Base-by-base conservation (phyloP, 2,797 vertebrate species). In the Pipistrellus pygmaeus region DNA sequence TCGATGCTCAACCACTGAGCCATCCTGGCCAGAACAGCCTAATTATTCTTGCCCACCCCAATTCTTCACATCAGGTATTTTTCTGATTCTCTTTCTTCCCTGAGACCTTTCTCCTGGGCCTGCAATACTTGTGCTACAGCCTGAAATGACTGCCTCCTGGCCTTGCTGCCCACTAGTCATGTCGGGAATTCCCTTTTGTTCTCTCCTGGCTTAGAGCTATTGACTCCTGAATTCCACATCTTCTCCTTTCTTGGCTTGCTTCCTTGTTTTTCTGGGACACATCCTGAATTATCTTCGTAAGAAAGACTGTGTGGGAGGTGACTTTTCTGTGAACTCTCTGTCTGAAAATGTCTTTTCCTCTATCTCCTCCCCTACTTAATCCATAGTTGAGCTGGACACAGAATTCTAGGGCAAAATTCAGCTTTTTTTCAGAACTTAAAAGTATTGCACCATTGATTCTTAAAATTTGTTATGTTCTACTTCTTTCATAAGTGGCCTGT, bases 271-370 rank as follows among this genome's bases (percentile, higher is more conserved):
- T 92, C 68, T 90, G 95, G 87, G 81, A 77, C 66, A 96, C 55
- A 96, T 97, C 93, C 93, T 96, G 81, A 95, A 93, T 64, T 82
- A 95, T 77, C 81, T 97, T 97, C 94, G 41, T 60, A 87, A 76
- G 83, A 94, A 96, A 62, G 35, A 17, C 32, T 51, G 9, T 88
- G 96, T 95, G 69, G 96, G 95, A 96, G 46, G 27, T 83, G 8
- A 87, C 48, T 83, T 83, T 96, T 89, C 68, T 86, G 35, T 86
- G 51, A 53, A 35, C 35, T 46, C 2, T 53, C 7, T 85, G 9
- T 75, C 73, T 88, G 30, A 60, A 83, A 81, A 80, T 25, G 8
- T 82, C 35, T 88, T 71, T 88, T 86, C 15, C 20, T 44, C 51
- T 10, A 35, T 75, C n/a, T 32, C 21, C 66, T 92, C 86, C 30